Evolutionary conservation across 2,888 invertebrate genomes (phyloP), one percentile per base, ranked within the genome.

Genomic region (Lycia hirtaria): DNA sequence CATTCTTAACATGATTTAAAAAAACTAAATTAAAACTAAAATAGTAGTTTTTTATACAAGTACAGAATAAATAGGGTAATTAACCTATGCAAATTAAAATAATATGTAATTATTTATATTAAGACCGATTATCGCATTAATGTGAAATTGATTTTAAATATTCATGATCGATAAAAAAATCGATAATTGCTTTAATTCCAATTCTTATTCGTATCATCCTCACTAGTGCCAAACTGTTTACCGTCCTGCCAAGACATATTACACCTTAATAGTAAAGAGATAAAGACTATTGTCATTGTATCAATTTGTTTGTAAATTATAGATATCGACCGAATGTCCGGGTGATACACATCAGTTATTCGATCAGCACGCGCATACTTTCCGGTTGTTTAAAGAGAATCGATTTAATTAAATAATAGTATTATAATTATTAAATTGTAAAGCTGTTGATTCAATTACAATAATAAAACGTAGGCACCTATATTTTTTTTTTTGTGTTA

Each of bases 281-380:
- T 67, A 70, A 56, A 53, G 62, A 45, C 9, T 24, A 47, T 52
- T 37, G 28, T 15, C 19, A 5, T 51, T 40, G 41, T 12, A 12
- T 48, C n/a, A 28, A 6, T 35, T 56, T 45, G 22, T 20, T 41
- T 45, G 44, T 56, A 17, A 30, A 37, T 40, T 54, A 37, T 76
- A 74, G 71, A 76, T 78, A 77, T 80, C 75, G 73, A 51, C 45
- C 48, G 41, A 45, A 52, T 72, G 66, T 88, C 89, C 89, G 83
- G 91, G 90, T 84, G 84, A 83, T 85, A 49, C 87, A 85, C 84
- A 71, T 80, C 81, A 80, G 84, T 87, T 88, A 88, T 68, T 87
- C 86, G 85, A 85, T 83, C 86, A 78, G 56, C 79, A 82, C 81
- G 83, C 79, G 78, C 70, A 62, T 65, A 52, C 69, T 83, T 70